phyloP scores from a whole-genome alignment of 2,797 vertebrate species.

The Acrossocheilus wenchowensis region DNA sequence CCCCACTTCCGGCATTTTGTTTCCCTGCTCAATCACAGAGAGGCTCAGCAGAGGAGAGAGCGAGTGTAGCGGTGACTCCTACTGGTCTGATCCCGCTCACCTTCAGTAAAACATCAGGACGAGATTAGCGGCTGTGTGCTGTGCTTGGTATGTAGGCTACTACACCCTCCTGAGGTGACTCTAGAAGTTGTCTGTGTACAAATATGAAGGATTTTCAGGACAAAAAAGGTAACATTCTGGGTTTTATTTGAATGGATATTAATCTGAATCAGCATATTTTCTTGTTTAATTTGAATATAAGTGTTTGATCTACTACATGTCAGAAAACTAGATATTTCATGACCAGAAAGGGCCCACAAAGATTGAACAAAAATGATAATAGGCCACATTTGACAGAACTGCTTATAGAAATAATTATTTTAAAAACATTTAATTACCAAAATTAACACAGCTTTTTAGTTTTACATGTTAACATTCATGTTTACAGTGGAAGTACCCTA shows the following conservation, averaged over 20 bases:
- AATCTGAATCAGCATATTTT: neutral
- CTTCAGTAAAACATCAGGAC: constrained; percentile 12
- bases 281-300: neutral
- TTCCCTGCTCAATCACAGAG: constrained; percentile 52
- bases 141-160: neutral
- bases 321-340: neutral
- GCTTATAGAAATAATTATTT: neutral
- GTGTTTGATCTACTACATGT: neutral
- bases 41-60: constrained; percentile 71
- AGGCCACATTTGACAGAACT: no score
- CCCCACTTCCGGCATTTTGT: constrained; percentile 62
- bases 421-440: neutral
- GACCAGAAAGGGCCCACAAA: neutral
- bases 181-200: no score
- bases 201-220: no score
- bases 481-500: neutral
- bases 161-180: constrained; percentile 12
- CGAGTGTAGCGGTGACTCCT: constrained; percentile 71
- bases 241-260: neutral
- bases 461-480: neutral
- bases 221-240: neutral
- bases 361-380: neutral
- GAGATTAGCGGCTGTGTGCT: neutral
- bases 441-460: neutral
- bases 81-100: constrained; percentile 67